A percentile compares a stretch with the other conserved stretches of the same genome.
Conservation (phyloP, 2,797 vertebrate genomes). For the Agapornis canus region DNA sequence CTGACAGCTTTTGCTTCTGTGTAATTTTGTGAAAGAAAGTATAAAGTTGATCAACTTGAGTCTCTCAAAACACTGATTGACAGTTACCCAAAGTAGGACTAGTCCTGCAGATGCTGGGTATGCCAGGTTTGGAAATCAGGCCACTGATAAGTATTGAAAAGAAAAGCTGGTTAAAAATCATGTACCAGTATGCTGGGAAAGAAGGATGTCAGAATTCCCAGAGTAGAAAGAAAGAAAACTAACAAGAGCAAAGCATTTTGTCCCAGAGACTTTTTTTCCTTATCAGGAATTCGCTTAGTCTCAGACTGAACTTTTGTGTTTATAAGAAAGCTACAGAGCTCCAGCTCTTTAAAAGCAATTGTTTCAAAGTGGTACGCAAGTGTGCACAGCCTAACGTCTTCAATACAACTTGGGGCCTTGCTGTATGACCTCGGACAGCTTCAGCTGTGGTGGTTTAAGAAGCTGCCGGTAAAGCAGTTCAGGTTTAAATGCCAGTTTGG, state of each 20-base stretch:
- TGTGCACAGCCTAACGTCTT: background rate
- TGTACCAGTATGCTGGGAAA: background rate
- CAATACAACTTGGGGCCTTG: background rate
- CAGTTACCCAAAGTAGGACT: background rate
- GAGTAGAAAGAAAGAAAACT: background rate
- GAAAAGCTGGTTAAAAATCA: background rate
- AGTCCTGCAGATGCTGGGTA: background rate
- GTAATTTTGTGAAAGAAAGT: background rate
- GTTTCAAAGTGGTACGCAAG: background rate
- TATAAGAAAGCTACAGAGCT: background rate
- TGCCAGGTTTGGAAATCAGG: background rate
- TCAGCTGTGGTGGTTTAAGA: background rate
- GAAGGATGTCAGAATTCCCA: background rate
- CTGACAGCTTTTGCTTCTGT: background rate
- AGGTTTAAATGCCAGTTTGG: background rate
- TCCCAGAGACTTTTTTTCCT: background rate
- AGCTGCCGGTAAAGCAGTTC: background rate
- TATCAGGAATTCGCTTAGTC: background rate
- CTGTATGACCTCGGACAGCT: background rate
- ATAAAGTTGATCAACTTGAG: background rate
- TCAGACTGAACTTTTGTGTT: background rate
- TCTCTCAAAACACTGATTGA: background rate
- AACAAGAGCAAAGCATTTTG: background rate
- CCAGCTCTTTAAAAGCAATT: background rate
- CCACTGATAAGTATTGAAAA: background rate